These are phyloP conservation scores for Paralichthys olivaceus DNA, from an alignment of 2,113 vertebrate genomes.

Conservation along the genomic window DNA sequence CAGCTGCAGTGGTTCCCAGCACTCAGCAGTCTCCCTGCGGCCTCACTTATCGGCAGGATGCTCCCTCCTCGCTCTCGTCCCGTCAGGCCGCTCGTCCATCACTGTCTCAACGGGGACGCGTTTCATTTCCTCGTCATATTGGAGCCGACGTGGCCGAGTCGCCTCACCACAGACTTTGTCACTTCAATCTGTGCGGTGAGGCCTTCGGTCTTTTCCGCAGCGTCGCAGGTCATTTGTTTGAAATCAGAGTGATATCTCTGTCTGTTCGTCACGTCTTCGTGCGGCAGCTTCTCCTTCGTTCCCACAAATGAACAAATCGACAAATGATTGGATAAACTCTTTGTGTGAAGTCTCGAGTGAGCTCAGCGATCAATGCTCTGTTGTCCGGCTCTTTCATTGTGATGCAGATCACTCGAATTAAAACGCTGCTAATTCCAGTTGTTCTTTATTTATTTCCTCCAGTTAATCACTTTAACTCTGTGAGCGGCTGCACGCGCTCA, in stretches of 20 bases:
- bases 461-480: too few species aligned
- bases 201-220: too few species aligned
- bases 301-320: not conserved
- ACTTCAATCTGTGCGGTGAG: too few species aligned
- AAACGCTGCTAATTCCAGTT: not conserved
- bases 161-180: too few species aligned
- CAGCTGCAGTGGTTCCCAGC: slow-evolving; percentile 21
- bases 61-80: slow-evolving; percentile 7
- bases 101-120: too few species aligned
- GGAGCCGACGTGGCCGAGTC: too few species aligned
- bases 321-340: not conserved
- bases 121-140: too few species aligned
- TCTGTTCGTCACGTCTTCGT: too few species aligned
- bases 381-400: slow-evolving; percentile 6
- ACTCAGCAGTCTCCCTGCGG: slow-evolving; percentile 37
- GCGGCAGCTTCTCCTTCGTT: not conserved
- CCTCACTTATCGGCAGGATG: slow-evolving; percentile 23
- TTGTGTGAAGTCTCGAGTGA: not conserved
- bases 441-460: too few species aligned
- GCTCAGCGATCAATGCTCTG: slow-evolving; percentile 4
- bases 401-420: slow-evolving; percentile 18
- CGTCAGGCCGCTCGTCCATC: slow-evolving; percentile 14
- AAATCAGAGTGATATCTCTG: too few species aligned
- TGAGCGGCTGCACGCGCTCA: too few species aligned
- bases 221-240: too few species aligned